Evolutionary conservation across 2,888 invertebrate species (phyloP).

Genomic region (Agrypnus murinus): DNA sequence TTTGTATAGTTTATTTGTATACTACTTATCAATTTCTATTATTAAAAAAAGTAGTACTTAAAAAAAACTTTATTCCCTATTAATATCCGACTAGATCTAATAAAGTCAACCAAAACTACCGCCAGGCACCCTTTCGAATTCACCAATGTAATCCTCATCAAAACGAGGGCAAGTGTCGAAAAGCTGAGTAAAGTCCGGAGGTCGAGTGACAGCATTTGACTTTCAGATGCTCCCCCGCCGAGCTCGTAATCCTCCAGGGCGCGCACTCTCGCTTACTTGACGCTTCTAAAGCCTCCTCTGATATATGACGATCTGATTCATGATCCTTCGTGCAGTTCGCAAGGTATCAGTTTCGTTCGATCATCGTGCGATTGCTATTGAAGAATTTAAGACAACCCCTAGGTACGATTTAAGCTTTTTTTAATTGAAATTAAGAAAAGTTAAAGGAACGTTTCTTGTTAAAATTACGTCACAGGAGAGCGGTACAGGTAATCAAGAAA

Average conservation of each 20-base stretch:
- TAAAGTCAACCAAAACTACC: slow-evolving; percentile 31
- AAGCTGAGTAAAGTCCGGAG: slow-evolving; percentile 62
- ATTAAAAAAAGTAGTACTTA: too few relatives aligned
- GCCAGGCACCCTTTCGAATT: slow-evolving; percentile 32
- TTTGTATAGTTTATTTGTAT: too few relatives aligned
- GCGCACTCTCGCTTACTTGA: slow-evolving; percentile 58
- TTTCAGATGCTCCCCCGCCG: slow-evolving; percentile 71
- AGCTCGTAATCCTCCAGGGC: slow-evolving; percentile 63
- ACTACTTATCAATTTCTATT: too few relatives aligned
- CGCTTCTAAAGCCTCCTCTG: slow-evolving; percentile 55
- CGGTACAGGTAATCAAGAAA: slow-evolving; percentile 71
- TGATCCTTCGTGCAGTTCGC: slow-evolving; percentile 32
- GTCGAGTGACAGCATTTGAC: slow-evolving; percentile 71
- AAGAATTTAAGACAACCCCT: background rate
- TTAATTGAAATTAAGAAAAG: slow-evolving; percentile 28
- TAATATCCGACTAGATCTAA: slow-evolving; percentile 26
- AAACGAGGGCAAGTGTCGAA: slow-evolving; percentile 56
- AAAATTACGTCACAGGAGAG: slow-evolving; percentile 46
- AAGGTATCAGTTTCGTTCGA: slow-evolving; percentile 27
- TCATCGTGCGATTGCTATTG: background rate
- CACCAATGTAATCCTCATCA: slow-evolving; percentile 39
- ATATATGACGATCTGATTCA: slow-evolving; percentile 52
- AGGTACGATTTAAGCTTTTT: background rate
- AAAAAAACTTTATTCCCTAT: too few relatives aligned
- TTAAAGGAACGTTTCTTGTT: slow-evolving; percentile 17